Conservation (phyloP, 2,797 vertebrate genomes). For the Steatocranus sp. region DNA sequence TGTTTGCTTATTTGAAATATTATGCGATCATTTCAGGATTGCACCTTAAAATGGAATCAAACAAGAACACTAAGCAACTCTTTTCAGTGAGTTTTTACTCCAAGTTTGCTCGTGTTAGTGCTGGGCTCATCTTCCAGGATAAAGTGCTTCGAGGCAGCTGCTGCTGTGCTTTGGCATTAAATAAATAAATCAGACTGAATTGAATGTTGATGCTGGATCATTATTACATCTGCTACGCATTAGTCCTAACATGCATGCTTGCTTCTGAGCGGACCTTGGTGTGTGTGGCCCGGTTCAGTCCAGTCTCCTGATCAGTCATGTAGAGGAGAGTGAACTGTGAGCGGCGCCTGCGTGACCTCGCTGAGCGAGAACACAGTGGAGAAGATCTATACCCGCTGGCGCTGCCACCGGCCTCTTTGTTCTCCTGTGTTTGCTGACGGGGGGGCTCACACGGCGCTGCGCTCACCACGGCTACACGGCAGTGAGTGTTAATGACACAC, state of each 20-base stretch:
- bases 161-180: background rate
- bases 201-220: background rate
- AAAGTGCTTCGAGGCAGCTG: background rate
- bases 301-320: constrained; percentile 55
- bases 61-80: background rate
- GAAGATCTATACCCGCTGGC: constrained; percentile 71
- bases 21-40: background rate
- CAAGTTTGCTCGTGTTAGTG: background rate
- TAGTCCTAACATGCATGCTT: background rate
- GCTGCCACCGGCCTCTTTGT: constrained; percentile 68
- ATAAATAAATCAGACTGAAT: background rate
- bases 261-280: background rate
- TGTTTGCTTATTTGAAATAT: background rate
- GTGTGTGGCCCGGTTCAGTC: constrained; percentile 36
- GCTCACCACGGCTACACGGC: constrained; percentile 53
- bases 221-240: background rate
- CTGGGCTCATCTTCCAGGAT: background rate
- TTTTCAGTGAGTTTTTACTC: too few species aligned
- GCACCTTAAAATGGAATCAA: background rate
- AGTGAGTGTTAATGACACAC: background rate
- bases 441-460: constrained; percentile 38
- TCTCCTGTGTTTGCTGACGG: constrained; percentile 64
- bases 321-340: constrained; percentile 63
- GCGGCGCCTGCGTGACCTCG: constrained; percentile 63
- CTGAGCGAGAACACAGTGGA: constrained; percentile 66